Evolutionary conservation across 2,113 vertebrate species (phyloP), one percentile per base, ranked within the genome.

Genomic region (Tachysurus fulvidraco): DNA sequence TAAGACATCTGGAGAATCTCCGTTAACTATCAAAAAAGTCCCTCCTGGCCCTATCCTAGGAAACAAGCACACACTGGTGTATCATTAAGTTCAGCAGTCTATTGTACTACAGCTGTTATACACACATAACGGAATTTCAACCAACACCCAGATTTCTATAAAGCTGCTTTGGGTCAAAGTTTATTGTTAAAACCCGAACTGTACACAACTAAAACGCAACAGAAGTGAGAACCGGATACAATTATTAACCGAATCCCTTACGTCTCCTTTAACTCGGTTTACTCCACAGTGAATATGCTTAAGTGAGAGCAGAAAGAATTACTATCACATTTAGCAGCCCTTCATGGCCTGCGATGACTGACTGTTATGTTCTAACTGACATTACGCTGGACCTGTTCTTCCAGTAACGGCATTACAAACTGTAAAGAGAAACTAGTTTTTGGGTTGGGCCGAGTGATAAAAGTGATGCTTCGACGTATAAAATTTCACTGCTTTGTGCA

Each of bases 1-100:
- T 57, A 80, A 36, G 77, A 30, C 76, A 79, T 79, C 76, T 79
- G 52, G 76, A 57, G 52, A 79, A 79, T 62, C 16, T 81, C 23
- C 36, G 62, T 13, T 25, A 62, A 64, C 54, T 60, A 60, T 36
- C 41, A 41, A 14, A 25, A 64, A 81, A 81, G 5, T 5, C 23
- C 23, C 52, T 55, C 55, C 50, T 79, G 76, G 76, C 76, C 8
- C 52, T 2, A 57, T 79, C 28, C n/a, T 30, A 5, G 76, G 52
- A 19, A 79, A 79, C 5, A 16, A 79, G 16, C 6, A 8, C n/a
- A 79, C 52, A 79, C 50, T 79, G n/a, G 76, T 78, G 14, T 55
- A 55, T 44, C 41, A 81, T 62, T 81, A 64, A 44, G 23, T 30
- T 79, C 52, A 79, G 52, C 17, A 36, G 16, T 79, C 7, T 79